Conservation (phyloP, 1,140 invertebrate species). For the Anoplolepis gracilipes region DNA sequence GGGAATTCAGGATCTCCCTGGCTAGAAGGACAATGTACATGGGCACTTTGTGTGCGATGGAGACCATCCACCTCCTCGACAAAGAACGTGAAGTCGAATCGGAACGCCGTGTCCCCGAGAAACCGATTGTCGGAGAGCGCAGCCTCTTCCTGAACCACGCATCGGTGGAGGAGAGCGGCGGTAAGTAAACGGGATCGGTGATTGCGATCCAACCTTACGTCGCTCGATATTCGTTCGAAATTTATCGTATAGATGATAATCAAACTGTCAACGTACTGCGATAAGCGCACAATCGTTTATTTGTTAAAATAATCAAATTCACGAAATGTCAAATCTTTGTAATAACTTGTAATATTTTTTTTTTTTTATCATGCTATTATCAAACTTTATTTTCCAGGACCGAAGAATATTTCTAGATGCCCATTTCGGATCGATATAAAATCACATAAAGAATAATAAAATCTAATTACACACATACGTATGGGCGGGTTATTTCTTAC, state of each 20-base stretch:
- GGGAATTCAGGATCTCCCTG: constrained; percentile 79
- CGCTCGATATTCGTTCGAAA: constrained; percentile 23
- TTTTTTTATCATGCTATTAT: background rate
- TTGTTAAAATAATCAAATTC: background rate
- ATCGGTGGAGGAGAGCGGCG: constrained; percentile 20
- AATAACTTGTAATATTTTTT: background rate
- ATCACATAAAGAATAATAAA: background rate
- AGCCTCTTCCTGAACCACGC: constrained; percentile 48
- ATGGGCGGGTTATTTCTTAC: too few species aligned
- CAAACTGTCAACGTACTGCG: background rate
- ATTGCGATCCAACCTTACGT: constrained; percentile 42
- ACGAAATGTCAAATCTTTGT: background rate
- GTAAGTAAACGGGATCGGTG: constrained; percentile 44
- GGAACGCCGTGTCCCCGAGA: constrained; percentile 71
- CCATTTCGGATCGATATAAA: background rate
- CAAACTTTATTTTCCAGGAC: background rate
- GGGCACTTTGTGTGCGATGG: constrained; percentile 76
- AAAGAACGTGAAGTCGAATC: constrained; percentile 78
- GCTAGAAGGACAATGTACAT: constrained; percentile 84
- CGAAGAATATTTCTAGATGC: background rate
- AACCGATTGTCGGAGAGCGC: constrained; percentile 53
- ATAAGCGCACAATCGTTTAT: background rate
- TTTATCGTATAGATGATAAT: constrained; percentile 1
- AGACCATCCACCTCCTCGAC: constrained; percentile 74
- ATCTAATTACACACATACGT: background rate